phyloP scores from a whole-genome alignment of 2,113 vertebrate genomes.

The Hypocryptadius cinnamomeus region DNA sequence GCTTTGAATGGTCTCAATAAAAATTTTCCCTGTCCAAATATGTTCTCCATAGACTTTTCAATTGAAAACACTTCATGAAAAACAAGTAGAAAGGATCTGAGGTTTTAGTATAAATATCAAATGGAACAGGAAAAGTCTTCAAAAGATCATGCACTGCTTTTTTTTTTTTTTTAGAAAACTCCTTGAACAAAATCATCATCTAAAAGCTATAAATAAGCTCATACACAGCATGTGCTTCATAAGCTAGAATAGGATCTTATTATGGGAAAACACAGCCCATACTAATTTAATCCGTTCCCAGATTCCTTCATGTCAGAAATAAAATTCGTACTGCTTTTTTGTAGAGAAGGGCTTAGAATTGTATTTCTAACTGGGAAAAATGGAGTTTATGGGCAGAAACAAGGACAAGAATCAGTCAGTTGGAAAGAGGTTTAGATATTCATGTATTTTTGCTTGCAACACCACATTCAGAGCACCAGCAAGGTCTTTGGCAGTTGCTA shows the following conservation, averaged over 20 bases:
- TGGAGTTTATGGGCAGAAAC: neutral
- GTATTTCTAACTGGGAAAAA: neutral
- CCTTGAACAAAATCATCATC: neutral
- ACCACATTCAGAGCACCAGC: neutral
- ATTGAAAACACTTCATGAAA: neutral
- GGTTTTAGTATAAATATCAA: neutral
- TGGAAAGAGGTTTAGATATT: neutral
- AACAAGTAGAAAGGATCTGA: neutral
- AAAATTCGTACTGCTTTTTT: neutral
- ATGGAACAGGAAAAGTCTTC: neutral
- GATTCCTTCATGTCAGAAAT: neutral
- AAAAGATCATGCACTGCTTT: neutral
- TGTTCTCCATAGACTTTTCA: neutral
- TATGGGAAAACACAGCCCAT: neutral
- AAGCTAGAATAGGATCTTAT: neutral
- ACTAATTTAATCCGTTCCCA: neutral
- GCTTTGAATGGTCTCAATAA: neutral
- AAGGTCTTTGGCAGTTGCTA: neutral
- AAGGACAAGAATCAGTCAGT: neutral
- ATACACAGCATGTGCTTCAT: neutral
- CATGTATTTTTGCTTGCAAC: neutral
- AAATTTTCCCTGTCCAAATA: neutral
- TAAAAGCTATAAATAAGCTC: neutral
- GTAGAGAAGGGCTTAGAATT: neutral
- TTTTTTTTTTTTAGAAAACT: neutral